Base-by-base conservation (phyloP, 2,113 vertebrate genomes). In the Xyliphius kryptos region DNA sequence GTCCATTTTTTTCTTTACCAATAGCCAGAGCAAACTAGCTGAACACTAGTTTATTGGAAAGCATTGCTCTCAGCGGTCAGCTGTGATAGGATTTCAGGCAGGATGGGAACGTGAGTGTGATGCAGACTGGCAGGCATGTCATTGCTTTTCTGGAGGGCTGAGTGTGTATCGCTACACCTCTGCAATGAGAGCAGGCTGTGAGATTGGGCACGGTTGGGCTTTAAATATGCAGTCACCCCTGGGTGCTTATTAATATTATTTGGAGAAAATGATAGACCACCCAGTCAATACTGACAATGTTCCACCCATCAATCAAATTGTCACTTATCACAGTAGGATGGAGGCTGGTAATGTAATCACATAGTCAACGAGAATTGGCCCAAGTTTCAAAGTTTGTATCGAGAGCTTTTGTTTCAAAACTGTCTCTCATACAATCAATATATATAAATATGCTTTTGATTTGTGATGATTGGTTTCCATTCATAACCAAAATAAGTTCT, bases 41-140 rank as follows among this genome's bases (percentile, higher is more conserved):
- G 40, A 41, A 41, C 40, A 41, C 40, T 14, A 14, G 10, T 41
- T 41, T 41, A 41, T 41, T 41, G 40, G 40, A 14, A 14, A 41
- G 40, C 40, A 14, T 14, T 3, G 40, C 40, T 12, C 40, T 41
- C 40, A 41, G 40, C 13, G 40, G 48, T 62, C 15, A 14, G 56
- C 63, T 63, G 41, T 58, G 71, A 74, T 63, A 58, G 57, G 56
- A 37, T 66, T 66, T 58, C 52, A 56, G 56, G 70, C 61, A 63
- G 72, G 81, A 80, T 77, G n/a, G 36, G 21, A 26, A 74, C 74
- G 65, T 81, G 81, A 84, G 74, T 68, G 66, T 85, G 79, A 87
- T 87, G 78, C 52, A 64, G 76, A 70, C 68, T 79, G 80, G 79
- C 84, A 88, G 73, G 80, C 84, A 71, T 86, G 83, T 82, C 86